These are phyloP conservation scores for Apoderus coryli DNA, from an alignment of 2,888 invertebrate genomes.

Conservation along the genomic window DNA sequence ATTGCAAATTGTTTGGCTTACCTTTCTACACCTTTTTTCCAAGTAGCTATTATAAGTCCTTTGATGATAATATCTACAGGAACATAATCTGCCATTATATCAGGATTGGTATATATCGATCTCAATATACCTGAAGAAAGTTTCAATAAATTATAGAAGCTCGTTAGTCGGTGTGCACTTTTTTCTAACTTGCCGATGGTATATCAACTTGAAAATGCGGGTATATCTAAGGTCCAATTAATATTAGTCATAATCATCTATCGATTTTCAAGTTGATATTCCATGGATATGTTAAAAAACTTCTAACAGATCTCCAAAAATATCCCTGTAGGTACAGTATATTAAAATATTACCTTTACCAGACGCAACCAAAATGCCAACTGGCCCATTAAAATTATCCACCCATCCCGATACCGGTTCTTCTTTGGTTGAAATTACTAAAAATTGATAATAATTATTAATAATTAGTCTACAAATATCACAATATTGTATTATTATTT, in stretches of 20 bases:
- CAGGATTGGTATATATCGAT: conserved; percentile 17
- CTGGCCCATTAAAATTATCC: conserved; percentile 86
- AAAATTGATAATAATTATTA: conserved; percentile 6
- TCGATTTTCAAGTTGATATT: too few species aligned
- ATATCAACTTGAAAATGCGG: too few species aligned
- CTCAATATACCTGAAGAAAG: conserved; percentile 19
- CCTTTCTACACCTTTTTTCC: conserved; percentile 16
- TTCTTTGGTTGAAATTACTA: conserved; percentile 16
- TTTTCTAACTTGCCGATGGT: too few species aligned
- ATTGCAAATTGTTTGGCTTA: conserved; percentile 9
- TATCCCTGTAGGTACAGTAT: too few species aligned
- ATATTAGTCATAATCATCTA: too few species aligned
- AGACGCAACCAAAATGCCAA: conserved; percentile 50
- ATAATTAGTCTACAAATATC: conserved; percentile 1
- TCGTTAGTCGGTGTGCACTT: too few species aligned
- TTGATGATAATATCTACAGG: conserved; percentile 21
- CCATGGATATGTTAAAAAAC: too few species aligned
- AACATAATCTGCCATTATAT: conserved; percentile 20
- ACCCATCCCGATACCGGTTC: conserved; percentile 44
- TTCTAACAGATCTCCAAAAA: too few species aligned
- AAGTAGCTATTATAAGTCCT: conserved; percentile 15
- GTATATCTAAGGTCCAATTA: too few species aligned
- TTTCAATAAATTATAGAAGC: too few species aligned
- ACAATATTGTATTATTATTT: conserved; percentile 1
- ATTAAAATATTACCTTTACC: conserved; percentile 21